Conservation (phyloP, 2,113 vertebrate genomes). For the Sebastes fasciatus region DNA sequence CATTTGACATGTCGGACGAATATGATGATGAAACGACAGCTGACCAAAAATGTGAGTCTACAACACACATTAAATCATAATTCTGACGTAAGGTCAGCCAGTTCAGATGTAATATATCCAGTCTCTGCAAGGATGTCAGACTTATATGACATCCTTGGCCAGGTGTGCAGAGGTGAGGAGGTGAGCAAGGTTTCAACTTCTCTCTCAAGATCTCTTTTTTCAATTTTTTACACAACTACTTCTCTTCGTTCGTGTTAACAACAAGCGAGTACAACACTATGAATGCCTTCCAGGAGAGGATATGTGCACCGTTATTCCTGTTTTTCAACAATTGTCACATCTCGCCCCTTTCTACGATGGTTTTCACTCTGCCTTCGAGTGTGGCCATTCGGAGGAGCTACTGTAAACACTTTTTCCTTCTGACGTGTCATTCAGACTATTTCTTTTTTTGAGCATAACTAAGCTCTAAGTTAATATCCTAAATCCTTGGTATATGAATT, state of each 20-base stretch:
- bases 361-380: not conserved
- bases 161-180: no score
- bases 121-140: not conserved
- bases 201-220: not conserved
- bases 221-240: not conserved
- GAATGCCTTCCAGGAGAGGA: not conserved
- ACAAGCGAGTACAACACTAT: not conserved
- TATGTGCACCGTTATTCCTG: not conserved
- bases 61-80: not conserved
- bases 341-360: not conserved
- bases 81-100: no score
- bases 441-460: no score
- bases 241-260: not conserved
- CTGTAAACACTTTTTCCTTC: no score
- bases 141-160: not conserved
- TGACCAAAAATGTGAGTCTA: conserved; percentile 59
- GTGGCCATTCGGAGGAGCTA: no score
- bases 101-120: not conserved
- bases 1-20: conserved; percentile 83
- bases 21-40: conserved; percentile 40
- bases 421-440: no score
- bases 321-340: not conserved
- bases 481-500: no score
- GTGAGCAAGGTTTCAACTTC: not conserved
- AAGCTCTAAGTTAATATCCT: no score